Evolutionary conservation across 1,140 invertebrate genomes (phyloP).

Genomic region (Macrocentrus cingulum): DNA sequence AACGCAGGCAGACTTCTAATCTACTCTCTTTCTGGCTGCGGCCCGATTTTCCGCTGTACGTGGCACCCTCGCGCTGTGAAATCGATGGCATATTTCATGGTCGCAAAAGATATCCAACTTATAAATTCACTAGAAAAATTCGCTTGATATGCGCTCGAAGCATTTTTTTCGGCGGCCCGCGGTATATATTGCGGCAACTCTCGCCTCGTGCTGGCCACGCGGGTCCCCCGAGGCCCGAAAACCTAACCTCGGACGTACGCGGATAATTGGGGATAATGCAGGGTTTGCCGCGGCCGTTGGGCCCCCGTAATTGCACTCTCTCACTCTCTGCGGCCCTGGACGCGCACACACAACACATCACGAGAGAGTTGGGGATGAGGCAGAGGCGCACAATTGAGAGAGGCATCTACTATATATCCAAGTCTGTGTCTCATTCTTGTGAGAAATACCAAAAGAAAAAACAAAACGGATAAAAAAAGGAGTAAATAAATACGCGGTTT

Average conservation of each 20-base stretch:
- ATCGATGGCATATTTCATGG: background rate
- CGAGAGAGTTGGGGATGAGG: background rate
- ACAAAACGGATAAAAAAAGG: too few relatives aligned
- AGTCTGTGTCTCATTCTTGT: conserved; percentile 10
- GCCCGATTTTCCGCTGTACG: conserved; percentile 7
- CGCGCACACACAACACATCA: background rate
- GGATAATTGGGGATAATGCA: conserved; percentile 56
- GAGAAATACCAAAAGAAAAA: background rate
- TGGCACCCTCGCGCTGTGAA: background rate
- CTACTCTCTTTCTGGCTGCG: conserved; percentile 8
- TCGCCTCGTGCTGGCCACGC: conserved; percentile 28
- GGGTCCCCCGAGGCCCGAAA: conserved; percentile 42
- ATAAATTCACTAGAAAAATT: too few relatives aligned
- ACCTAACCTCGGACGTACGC: conserved; percentile 50
- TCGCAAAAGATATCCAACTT: too few relatives aligned
- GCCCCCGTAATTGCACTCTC: conserved; percentile 50
- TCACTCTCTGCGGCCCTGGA: conserved; percentile 36
- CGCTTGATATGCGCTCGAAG: too few relatives aligned
- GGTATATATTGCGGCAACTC: conserved; percentile 19
- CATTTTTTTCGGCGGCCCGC: background rate
- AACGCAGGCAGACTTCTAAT: conserved; percentile 11
- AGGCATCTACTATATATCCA: conserved; percentile 24
- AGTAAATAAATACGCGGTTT: conserved; percentile 18
- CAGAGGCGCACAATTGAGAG: background rate
- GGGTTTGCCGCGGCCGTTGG: conserved; percentile 40